Evolutionary conservation across 2,797 vertebrate species (phyloP).

Genomic region (Pteropus rufus): DNA sequence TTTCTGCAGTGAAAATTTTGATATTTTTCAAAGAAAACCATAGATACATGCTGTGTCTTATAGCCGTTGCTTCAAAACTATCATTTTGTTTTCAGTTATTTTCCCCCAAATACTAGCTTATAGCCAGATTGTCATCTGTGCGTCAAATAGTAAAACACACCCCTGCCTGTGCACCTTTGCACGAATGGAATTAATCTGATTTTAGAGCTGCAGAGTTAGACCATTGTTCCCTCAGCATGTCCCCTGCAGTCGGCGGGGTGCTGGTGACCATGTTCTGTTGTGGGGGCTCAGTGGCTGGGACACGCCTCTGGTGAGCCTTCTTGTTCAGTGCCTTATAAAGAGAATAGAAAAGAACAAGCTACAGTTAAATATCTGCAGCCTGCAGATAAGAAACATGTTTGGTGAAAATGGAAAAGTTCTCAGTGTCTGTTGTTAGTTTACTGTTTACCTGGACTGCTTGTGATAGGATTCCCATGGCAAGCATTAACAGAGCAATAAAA

Average conservation of each 20-base stretch:
- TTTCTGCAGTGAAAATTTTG: constrained; percentile 12
- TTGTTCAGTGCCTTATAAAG: neutral
- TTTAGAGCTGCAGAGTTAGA: neutral
- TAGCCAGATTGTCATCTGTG: constrained; percentile 23
- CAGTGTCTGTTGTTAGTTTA: neutral
- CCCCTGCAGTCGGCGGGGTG: neutral
- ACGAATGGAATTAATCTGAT: constrained; percentile 18
- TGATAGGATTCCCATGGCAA: neutral
- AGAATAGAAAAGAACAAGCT: neutral
- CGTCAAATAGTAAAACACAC: neutral
- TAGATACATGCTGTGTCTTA: constrained; percentile 2
- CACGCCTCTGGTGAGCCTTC: neutral
- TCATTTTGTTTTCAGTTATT: constrained; percentile 53
- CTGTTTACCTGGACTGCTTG: constrained; percentile 8
- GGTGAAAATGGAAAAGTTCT: neutral
- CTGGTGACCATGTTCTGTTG: neutral
- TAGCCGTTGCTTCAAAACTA: constrained; percentile 38
- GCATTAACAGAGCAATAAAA: constrained; percentile 19
- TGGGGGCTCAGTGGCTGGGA: neutral
- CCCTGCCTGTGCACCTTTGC: neutral
- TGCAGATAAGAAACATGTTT: neutral
- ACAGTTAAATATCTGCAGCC: neutral
- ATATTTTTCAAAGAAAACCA: constrained; percentile 38
- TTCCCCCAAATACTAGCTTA: constrained; percentile 32
- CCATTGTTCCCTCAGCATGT: rapidly evolving